Evolutionary conservation across 2,888 invertebrate species (phyloP).

Genomic region (Melanophora roralis): DNA sequence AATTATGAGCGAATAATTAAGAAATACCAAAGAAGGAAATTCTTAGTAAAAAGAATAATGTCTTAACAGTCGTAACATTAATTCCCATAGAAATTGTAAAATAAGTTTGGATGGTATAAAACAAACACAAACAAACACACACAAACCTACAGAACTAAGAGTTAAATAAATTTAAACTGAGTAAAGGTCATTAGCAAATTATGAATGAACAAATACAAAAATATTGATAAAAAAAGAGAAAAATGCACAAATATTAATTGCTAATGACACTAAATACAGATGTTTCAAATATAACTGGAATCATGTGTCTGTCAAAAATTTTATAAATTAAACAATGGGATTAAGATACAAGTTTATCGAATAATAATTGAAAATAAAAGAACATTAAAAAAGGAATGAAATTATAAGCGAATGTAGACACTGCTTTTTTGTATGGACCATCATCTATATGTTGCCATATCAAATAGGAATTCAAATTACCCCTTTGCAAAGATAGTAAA

Average conservation of each 20-base stretch:
- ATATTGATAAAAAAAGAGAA: slow-evolving; percentile 38
- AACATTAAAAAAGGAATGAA: too few relatives aligned
- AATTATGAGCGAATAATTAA: slow-evolving; percentile 22
- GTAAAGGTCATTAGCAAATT: slow-evolving; percentile 52
- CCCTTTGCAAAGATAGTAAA: too few relatives aligned
- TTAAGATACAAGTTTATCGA: too few relatives aligned
- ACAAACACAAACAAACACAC: neutral
- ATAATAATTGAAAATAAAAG: too few relatives aligned
- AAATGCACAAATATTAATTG: slow-evolving; percentile 31
- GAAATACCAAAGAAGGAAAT: neutral
- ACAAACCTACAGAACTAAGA: slow-evolving; percentile 8
- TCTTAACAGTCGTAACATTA: slow-evolving; percentile 38
- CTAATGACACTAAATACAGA: too few relatives aligned
- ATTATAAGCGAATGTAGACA: too few relatives aligned
- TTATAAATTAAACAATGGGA: too few relatives aligned
- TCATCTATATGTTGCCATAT: too few relatives aligned
- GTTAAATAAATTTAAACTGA: neutral
- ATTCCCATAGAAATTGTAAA: slow-evolving; percentile 52
- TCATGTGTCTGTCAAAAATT: too few relatives aligned
- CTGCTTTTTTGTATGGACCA: too few relatives aligned
- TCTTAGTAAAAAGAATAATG: neutral
- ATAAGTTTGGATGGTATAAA: slow-evolving; percentile 30
- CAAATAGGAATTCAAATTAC: too few relatives aligned
- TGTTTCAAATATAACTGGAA: too few relatives aligned
- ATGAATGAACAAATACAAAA: slow-evolving; percentile 38